Percentiles rank a stretch among this genome's conserved stretches.
phyloP scores from a whole-genome alignment of 2,113 vertebrate genomes.

The Artemisiospiza belli region DNA sequence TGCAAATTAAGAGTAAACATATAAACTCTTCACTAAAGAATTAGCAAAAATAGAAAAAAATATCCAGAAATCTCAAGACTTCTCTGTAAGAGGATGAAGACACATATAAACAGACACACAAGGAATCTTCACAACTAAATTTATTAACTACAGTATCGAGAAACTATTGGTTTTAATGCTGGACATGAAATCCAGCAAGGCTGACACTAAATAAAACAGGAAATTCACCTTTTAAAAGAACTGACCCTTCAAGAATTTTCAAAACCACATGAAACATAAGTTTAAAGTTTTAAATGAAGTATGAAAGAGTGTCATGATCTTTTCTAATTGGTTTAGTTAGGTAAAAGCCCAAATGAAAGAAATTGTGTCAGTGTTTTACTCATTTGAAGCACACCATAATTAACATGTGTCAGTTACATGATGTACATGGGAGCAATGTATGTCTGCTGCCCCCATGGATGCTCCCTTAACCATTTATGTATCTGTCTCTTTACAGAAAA shows the following conservation, averaged over 20 bases:
- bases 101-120: neutral
- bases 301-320: neutral
- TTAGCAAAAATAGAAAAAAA: neutral
- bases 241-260: neutral
- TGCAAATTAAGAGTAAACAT: neutral
- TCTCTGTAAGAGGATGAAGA: neutral
- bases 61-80: neutral
- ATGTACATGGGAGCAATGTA: neutral
- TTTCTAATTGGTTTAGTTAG: neutral
- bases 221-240: neutral
- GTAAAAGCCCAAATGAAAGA: neutral
- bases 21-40: neutral
- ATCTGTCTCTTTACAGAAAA: neutral
- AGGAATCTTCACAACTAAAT: neutral
- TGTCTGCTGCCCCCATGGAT: neutral
- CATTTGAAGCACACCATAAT: neutral
- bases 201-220: neutral
- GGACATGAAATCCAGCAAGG: neutral
- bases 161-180: neutral
- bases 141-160: neutral
- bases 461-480: neutral
- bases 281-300: neutral
- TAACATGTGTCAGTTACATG: neutral
- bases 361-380: neutral
- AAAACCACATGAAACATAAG: neutral